Evolutionary conservation across 2,113 vertebrate species (phyloP).

Genomic region (Salvelinus sp.): DNA sequence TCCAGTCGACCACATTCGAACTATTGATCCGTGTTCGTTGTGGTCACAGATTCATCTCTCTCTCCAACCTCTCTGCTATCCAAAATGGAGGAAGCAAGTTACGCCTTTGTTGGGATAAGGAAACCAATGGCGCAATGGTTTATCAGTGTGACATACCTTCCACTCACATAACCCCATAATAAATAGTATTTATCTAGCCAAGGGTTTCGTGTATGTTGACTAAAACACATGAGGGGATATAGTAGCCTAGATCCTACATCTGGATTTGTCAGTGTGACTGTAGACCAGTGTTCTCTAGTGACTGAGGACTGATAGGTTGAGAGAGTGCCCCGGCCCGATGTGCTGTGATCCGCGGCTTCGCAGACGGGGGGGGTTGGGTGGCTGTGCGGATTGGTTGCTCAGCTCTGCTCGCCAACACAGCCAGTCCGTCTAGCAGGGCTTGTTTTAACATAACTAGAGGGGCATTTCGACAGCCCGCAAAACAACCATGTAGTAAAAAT

Average conservation of each 20-base stretch:
- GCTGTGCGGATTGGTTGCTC: slow-evolving; percentile 72
- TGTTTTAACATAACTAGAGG: slow-evolving; percentile 78
- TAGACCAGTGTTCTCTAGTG: slow-evolving; percentile 25
- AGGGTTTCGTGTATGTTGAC: background rate
- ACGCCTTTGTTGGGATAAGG: slow-evolving; percentile 56
- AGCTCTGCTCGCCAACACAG: slow-evolving; percentile 57
- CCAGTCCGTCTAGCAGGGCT: slow-evolving; percentile 66
- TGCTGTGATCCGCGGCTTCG: slow-evolving; percentile 24
- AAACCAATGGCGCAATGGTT: slow-evolving; percentile 47
- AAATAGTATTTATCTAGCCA: background rate
- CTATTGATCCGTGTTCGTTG: background rate
- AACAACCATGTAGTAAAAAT: slow-evolving; percentile 71
- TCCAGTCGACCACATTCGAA: background rate
- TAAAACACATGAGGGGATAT: background rate
- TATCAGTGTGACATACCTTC: background rate
- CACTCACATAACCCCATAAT: slow-evolving; percentile 1
- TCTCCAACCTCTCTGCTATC: slow-evolving; percentile 21
- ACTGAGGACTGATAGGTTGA: slow-evolving; percentile 19
- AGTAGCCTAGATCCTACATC: slow-evolving; percentile 41
- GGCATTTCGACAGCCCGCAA: slow-evolving; percentile 73
- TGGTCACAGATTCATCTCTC: background rate
- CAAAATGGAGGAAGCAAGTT: slow-evolving; percentile 68
- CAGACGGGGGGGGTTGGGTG: slow-evolving; percentile 76
- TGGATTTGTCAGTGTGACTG: slow-evolving; percentile 29
- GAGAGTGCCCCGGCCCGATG: slow-evolving; percentile 68